Evolutionary conservation across 2,888 invertebrate genomes (phyloP).

Genomic region (Microctonus hyperodae): DNA sequence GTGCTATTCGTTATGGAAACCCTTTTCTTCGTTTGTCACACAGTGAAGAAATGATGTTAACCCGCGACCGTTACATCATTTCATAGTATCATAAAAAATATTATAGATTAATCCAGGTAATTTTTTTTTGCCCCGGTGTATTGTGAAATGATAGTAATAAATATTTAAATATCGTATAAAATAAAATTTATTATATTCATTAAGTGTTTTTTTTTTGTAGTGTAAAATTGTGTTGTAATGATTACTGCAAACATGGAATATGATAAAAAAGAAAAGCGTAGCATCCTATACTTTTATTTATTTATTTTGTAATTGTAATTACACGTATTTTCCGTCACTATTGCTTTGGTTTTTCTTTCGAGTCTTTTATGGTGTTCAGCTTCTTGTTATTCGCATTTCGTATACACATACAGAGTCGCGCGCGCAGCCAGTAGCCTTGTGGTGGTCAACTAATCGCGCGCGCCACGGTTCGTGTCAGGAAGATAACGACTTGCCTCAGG

Average conservation of each 20-base stretch:
- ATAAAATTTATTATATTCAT: background rate
- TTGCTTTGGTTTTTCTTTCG: background rate
- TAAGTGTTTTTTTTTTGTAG: background rate
- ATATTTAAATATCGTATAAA: background rate
- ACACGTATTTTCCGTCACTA: background rate
- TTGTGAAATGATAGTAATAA: background rate
- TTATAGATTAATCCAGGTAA: background rate
- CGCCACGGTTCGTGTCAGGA: constrained; percentile 15
- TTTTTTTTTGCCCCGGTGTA: background rate
- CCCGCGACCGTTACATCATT: background rate
- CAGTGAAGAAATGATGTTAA: background rate
- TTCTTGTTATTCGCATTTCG: background rate
- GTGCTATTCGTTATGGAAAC: constrained; percentile 32
- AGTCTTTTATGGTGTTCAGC: background rate
- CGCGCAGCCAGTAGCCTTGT: constrained; percentile 2
- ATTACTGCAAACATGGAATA: background rate
- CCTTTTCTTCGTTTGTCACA: background rate
- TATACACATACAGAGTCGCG: background rate
- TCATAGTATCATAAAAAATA: background rate
- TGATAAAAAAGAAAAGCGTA: background rate
- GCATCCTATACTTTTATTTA: background rate
- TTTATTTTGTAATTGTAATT: background rate
- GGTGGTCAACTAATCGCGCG: constrained; percentile 8
- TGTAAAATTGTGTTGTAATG: background rate
- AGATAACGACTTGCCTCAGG: constrained; percentile 14